Evolutionary conservation across 2,797 vertebrate species (phyloP).

Genomic region (Eleutherodactylus coqui): DNA sequence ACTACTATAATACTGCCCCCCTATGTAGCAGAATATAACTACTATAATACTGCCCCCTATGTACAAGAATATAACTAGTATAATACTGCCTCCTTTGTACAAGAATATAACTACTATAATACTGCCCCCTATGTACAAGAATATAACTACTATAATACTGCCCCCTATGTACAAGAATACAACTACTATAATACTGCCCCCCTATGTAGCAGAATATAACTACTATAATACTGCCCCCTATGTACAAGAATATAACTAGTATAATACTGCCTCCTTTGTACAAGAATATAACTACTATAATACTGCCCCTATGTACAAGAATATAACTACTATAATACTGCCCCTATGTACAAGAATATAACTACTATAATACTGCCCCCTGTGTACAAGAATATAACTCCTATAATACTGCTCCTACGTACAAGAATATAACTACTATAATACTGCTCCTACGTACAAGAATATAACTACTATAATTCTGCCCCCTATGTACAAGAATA

Average conservation of each 20-base stretch:
- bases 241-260: conserved; percentile 6
- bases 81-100: not conserved
- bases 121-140: no score
- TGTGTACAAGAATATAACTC: conserved; percentile 11
- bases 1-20: conserved; percentile 16
- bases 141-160: not conserved
- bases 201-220: conserved; percentile 3
- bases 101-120: conserved; percentile 10
- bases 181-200: conserved; percentile 3
- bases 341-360: not conserved
- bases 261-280: conserved; percentile 6
- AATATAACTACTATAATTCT: not conserved
- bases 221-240: conserved; percentile 7
- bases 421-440: conserved; percentile 21
- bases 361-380: conserved; percentile 16
- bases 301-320: not conserved
- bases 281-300: conserved; percentile 13
- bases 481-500: no score
- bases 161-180: no score
- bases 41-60: conserved; percentile 7
- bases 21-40: conserved; percentile 12
- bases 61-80: conserved; percentile 13
- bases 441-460: not conserved
- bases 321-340: conserved; percentile 4
- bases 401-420: conserved; percentile 2